Percentiles rank a stretch among this genome's conserved stretches.
Conservation (phyloP, 2,888 invertebrate genomes). For the Agrotis puta region DNA sequence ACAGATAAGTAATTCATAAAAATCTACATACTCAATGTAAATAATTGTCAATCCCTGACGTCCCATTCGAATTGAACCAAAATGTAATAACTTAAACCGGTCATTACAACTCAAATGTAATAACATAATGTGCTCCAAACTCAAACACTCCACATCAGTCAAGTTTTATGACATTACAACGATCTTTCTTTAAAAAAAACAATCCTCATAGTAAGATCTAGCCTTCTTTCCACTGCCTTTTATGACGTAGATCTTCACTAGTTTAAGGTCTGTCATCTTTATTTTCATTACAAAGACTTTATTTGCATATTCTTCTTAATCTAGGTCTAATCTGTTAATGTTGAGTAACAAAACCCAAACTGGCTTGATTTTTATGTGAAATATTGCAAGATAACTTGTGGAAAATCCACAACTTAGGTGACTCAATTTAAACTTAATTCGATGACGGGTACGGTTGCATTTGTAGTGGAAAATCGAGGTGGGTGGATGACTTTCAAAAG, state of each 20-base stretch:
- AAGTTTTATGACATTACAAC: too few relatives aligned
- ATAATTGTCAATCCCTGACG: background rate
- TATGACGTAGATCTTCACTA: conserved; percentile 20
- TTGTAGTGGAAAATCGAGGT: background rate
- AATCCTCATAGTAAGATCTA: conserved; percentile 25
- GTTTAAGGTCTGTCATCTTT: conserved; percentile 27
- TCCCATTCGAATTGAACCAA: too few relatives aligned
- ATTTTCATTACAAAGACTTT: conserved; percentile 20
- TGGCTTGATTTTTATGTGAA: background rate
- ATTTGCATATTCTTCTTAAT: conserved; percentile 40
- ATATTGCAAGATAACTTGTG: background rate
- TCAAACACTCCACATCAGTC: too few relatives aligned
- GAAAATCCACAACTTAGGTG: conserved; percentile 7
- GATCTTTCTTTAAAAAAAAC: too few relatives aligned
- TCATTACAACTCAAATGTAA: too few relatives aligned
- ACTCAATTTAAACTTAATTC: conserved; percentile 4
- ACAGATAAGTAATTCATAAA: too few relatives aligned
- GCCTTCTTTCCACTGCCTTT: conserved; percentile 25
- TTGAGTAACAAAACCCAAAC: conserved; percentile 16
- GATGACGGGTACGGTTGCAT: background rate
- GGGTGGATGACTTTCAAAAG: background rate
- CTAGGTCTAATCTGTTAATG: background rate
- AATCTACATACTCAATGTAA: too few relatives aligned
- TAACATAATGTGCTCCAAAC: too few relatives aligned
- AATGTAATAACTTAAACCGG: too few relatives aligned